Evolutionary conservation across 64 coral and sea anemone genomes (phyloP), one percentile per base, ranked within the genome.

Genomic region (Actinia tenebrosa): DNA sequence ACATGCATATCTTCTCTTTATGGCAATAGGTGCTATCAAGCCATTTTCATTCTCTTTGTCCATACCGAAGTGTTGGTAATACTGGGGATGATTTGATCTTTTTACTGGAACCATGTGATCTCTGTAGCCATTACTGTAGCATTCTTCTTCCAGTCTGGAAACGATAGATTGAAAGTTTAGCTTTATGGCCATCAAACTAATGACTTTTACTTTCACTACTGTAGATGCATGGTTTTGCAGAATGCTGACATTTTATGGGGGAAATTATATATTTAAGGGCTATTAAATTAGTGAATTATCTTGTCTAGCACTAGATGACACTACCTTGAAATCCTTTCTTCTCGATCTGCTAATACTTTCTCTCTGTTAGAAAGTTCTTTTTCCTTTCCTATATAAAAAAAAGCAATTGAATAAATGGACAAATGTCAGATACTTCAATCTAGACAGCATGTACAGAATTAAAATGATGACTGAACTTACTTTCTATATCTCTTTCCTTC

Each of bases 401-500:
- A 58, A 58, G 56, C 7, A 58, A 13, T 58, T 58, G 56, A 58
- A 58, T 58, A 14, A 14, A 37, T 58, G 10, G 0, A 0, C 56
- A 37, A 37, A 37, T 37, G 30, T 37, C 30, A 37, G 46, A 47
- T 2, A 50, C 47, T 50, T 50, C 47, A 37, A 37, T 0, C 30
- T 0, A 37, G 30, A 37, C 30, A 37, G 30, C 30, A 37, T 37
- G 30, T 37, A 37, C 30, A 37, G 1, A 37, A 44, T 45, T 20
- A 8, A 58, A 42, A 45, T 20, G 1, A 75, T 0, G 10, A 14
- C 10, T 75, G 11, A 1, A 86, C 94, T 88, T 90, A 96, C 94
- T 90, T 86, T 96, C 88, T 59, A 96, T 60, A 27, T 96, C 94
- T 66, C 89, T 96, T 66, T 96, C 91, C 77, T 96, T 96, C 19